These are phyloP conservation scores for Nasonia oneida DNA, from an alignment of 2,888 invertebrate species.

Conservation along the genomic window DNA sequence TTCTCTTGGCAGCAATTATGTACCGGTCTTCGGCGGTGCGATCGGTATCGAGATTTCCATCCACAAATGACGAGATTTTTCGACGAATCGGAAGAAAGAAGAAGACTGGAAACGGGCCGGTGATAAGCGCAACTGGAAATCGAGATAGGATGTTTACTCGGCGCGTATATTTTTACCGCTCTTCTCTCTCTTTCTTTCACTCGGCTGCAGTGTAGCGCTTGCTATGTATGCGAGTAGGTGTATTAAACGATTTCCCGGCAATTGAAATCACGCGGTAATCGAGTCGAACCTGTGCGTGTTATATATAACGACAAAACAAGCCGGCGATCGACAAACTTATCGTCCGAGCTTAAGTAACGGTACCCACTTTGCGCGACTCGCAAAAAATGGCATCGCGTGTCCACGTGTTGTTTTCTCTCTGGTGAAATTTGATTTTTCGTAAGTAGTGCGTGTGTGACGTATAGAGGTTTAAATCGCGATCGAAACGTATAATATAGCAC, in stretches of 20 bases:
- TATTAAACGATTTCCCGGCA: too few species aligned
- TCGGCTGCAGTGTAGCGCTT: too few species aligned
- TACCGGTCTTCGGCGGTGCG: not conserved
- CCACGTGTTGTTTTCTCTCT: too few species aligned
- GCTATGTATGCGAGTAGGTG: too few species aligned
- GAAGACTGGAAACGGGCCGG: not conserved
- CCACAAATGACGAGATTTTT: not conserved
- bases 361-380: too few species aligned
- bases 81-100: not conserved
- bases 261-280: too few species aligned
- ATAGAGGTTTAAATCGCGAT: not conserved
- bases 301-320: too few species aligned
- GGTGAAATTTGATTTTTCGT: not conserved
- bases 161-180: not conserved
- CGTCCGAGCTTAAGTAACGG: too few species aligned
- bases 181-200: not conserved
- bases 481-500: not conserved
- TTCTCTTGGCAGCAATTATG: not conserved
- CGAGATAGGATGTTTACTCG: not conserved
- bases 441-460: too few species aligned
- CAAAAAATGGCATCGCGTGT: not conserved
- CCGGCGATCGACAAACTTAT: too few species aligned
- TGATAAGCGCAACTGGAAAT: not conserved
- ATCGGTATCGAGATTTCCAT: too few species aligned
- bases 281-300: too few species aligned